Evolutionary conservation across 2,888 invertebrate species (phyloP).

Genomic region (Xylota segnis): DNA sequence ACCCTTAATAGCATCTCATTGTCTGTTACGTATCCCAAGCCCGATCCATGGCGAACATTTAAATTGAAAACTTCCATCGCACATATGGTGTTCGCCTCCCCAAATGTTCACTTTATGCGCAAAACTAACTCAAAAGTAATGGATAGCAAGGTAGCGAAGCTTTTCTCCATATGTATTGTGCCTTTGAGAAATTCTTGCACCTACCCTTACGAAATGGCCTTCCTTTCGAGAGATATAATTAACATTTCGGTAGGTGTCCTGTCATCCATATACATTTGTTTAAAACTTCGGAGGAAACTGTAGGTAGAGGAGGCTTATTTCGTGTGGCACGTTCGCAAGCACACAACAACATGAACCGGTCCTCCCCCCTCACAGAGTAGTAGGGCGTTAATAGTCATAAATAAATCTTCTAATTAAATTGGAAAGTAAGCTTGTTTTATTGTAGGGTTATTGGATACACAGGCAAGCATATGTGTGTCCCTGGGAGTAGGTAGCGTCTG

Average conservation of each 20-base stretch:
- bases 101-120: constrained; percentile 28
- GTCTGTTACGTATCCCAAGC: constrained; percentile 9
- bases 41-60: constrained; percentile 26
- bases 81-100: constrained; percentile 56
- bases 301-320: background rate
- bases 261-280: constrained; percentile 35
- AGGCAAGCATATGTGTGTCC: background rate
- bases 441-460: constrained; percentile 20
- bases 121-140: constrained; percentile 52
- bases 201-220: background rate
- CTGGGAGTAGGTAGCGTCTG: background rate
- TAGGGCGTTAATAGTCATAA: constrained; percentile 42
- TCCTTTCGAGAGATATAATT: constrained; percentile 16
- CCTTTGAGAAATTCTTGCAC: constrained; percentile 6
- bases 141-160: constrained; percentile 26
- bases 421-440: constrained; percentile 28
- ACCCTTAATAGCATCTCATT: constrained; percentile 57
- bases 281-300: background rate
- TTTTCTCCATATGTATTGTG: background rate
- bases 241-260: constrained; percentile 17
- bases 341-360: background rate
- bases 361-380: background rate
- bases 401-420: constrained; percentile 53
- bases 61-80: constrained; percentile 66
- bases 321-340: constrained; percentile 18